Percentiles rank a stretch among this genome's conserved stretches.
phyloP scores from a whole-genome alignment of 2,888 invertebrate genomes.

The Trisateles emortualis region DNA sequence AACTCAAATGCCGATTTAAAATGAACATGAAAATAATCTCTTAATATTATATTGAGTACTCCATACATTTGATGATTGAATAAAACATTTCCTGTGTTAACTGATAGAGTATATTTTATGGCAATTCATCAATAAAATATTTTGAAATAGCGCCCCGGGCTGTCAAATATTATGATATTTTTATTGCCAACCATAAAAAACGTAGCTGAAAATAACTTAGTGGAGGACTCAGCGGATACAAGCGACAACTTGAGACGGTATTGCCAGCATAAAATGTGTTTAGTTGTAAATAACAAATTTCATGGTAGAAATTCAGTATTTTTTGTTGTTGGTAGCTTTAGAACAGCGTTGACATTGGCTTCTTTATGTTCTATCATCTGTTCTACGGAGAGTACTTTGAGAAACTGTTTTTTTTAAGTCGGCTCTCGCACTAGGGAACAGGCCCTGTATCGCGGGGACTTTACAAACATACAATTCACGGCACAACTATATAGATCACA shows the following conservation, averaged over 20 bases:
- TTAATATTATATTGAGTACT: not conserved
- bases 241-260: conserved; percentile 22
- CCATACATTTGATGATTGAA: conserved; percentile 5
- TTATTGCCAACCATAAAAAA: conserved; percentile 50
- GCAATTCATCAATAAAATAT: conserved; percentile 49
- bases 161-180: conserved; percentile 53
- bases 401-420: too few species aligned
- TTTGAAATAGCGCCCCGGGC: conserved; percentile 41
- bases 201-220: conserved; percentile 34
- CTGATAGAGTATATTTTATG: conserved; percentile 43
- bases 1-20: not conserved
- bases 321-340: conserved; percentile 2
- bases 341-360: too few species aligned
- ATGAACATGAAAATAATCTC: not conserved
- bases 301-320: conserved; percentile 5
- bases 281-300: conserved; percentile 9
- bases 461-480: too few species aligned
- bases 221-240: conserved; percentile 26
- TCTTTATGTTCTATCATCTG: too few species aligned
- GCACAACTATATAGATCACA: too few species aligned
- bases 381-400: too few species aligned
- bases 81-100: conserved; percentile 40
- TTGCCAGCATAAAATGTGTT: conserved; percentile 12
- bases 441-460: too few species aligned
- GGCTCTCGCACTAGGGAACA: not conserved